phyloP scores from a whole-genome alignment of 2,113 vertebrate species.

The Pterocles orientalis region DNA sequence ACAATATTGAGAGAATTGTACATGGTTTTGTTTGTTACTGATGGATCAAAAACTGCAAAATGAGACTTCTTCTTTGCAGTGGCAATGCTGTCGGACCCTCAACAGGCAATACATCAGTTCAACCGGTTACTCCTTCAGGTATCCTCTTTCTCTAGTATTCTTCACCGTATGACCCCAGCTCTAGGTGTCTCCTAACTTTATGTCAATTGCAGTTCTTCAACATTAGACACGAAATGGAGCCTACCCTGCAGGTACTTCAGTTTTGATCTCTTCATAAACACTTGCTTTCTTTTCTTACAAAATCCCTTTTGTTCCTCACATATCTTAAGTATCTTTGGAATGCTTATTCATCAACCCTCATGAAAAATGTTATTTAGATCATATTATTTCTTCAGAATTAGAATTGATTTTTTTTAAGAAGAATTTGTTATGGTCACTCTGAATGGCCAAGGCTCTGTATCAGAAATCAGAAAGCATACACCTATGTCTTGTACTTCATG shows the following conservation, averaged over 20 bases:
- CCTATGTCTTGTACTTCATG: background rate
- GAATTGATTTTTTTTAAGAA: background rate
- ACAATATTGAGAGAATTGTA: background rate
- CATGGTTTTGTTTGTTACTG: background rate
- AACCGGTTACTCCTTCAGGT: background rate
- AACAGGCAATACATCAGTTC: background rate
- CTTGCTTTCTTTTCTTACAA: background rate
- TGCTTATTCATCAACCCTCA: background rate
- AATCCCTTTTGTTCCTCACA: background rate
- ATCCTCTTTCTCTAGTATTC: constrained; percentile 19
- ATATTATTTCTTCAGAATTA: background rate
- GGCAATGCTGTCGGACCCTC: background rate
- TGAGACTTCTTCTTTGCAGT: background rate
- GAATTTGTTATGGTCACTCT: background rate
- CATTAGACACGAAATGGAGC: background rate
- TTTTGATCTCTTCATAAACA: background rate
- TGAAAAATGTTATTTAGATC: background rate
- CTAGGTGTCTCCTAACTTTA: constrained; percentile 44
- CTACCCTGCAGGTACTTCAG: background rate
- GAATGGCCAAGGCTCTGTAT: background rate
- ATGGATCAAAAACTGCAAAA: background rate
- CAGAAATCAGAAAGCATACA: background rate
- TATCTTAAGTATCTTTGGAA: background rate
- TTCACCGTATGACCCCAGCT: constrained; percentile 29
- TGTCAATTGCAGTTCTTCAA: constrained; percentile 40